Evolutionary conservation across 1,140 invertebrate genomes (phyloP).

Genomic region (Bombus ignitus): DNA sequence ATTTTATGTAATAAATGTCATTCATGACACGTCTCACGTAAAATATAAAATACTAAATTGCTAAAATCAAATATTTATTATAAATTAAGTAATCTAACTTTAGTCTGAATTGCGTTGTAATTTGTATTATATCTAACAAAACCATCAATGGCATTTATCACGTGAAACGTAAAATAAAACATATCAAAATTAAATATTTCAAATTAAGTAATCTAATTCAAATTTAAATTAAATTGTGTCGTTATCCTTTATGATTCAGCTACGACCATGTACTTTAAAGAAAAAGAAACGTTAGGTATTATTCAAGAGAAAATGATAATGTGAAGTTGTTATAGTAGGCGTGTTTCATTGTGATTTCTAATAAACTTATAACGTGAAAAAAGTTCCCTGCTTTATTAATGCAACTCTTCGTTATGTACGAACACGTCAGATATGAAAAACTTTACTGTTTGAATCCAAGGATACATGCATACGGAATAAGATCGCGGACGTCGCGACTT

Average conservation of each 20-base stretch:
- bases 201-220: too few relatives aligned
- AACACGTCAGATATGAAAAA: conserved; percentile 62
- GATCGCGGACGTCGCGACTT: conserved; percentile 22
- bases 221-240: too few relatives aligned
- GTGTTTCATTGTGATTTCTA: neutral
- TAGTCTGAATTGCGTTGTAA: too few relatives aligned
- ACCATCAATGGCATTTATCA: neutral
- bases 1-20: too few relatives aligned
- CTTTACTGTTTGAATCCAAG: conserved; percentile 55
- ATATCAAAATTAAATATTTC: too few relatives aligned
- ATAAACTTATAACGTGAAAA: neutral
- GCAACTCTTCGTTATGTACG: neutral
- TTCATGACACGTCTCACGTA: too few relatives aligned
- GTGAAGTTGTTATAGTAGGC: neutral
- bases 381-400: neutral
- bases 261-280: too few relatives aligned
- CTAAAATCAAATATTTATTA: too few relatives aligned
- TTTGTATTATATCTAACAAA: too few relatives aligned
- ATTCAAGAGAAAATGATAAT: neutral
- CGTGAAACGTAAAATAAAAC: neutral
- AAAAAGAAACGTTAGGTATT: neutral
- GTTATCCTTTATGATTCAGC: too few relatives aligned
- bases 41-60: too few relatives aligned
- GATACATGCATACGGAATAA: conserved; percentile 60
- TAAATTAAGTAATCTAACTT: too few relatives aligned